These are phyloP conservation scores for Cathartes aura DNA, from an alignment of 2,113 vertebrate species.

Conservation along the genomic window DNA sequence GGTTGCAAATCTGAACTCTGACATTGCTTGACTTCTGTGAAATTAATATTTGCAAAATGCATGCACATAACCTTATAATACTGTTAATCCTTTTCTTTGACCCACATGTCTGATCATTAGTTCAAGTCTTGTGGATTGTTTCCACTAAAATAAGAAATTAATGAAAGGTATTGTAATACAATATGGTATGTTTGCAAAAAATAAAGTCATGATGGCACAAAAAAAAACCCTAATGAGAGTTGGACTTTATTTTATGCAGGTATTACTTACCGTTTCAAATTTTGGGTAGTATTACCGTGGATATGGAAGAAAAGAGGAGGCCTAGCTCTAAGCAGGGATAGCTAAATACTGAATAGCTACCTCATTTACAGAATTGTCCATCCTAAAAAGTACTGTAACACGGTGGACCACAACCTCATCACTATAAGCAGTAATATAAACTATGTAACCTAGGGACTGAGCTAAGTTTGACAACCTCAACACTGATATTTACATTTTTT, in stretches of 20 bases:
- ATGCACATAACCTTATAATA: neutral
- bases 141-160: neutral
- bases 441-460: neutral
- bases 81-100: neutral
- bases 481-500: neutral
- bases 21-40: neutral
- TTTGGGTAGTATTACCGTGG: neutral
- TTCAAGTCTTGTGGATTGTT: neutral
- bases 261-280: neutral
- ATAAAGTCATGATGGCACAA: neutral
- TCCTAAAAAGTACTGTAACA: neutral
- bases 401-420: neutral
- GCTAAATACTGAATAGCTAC: neutral
- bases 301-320: neutral
- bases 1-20: neutral
- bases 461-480: neutral
- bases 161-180: neutral
- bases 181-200: neutral
- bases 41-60: neutral
- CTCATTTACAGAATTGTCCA: neutral
- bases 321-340: neutral
- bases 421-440: neutral
- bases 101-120: neutral
- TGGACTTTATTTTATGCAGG: neutral
- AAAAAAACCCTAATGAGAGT: neutral